Evolutionary conservation across 2,888 invertebrate genomes (phyloP).

Genomic region (Sesamia inferens): DNA sequence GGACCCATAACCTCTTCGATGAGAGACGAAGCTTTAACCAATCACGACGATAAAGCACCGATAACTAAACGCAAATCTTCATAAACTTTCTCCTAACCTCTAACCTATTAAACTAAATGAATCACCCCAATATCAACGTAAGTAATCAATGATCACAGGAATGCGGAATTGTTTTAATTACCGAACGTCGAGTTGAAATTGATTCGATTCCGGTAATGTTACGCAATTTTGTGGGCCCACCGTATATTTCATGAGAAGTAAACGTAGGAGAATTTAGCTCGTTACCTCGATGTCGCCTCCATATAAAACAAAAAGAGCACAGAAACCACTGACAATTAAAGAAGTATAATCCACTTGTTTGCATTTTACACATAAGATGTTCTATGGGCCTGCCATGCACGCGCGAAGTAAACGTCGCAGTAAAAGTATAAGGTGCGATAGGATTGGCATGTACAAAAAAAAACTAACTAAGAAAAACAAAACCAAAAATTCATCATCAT

Average conservation of each 20-base stretch:
- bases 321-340: neutral
- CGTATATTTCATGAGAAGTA: slow-evolving; percentile 19
- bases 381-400: neutral
- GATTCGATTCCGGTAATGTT: slow-evolving; percentile 75
- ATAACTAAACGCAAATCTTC: neutral
- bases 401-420: neutral
- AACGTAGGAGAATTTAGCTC: neutral
- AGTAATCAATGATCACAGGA: slow-evolving; percentile 69
- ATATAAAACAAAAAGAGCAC: neutral
- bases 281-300: neutral
- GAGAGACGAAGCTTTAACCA: neutral
- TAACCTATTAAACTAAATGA: slow-evolving; percentile 37
- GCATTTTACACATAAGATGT: neutral
- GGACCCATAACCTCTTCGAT: neutral
- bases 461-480: too few relatives aligned
- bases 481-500: too few relatives aligned
- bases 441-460: too few relatives aligned
- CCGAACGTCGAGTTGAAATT: slow-evolving; percentile 75
- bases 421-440: too few relatives aligned
- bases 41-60: neutral
- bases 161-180: slow-evolving; percentile 75
- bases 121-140: slow-evolving; percentile 65
- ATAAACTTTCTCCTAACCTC: neutral
- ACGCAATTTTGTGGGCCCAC: slow-evolving; percentile 68
- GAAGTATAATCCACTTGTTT: neutral